phyloP scores from a whole-genome alignment of 2,888 invertebrate species.

The Troides oblongomaculatus region DNA sequence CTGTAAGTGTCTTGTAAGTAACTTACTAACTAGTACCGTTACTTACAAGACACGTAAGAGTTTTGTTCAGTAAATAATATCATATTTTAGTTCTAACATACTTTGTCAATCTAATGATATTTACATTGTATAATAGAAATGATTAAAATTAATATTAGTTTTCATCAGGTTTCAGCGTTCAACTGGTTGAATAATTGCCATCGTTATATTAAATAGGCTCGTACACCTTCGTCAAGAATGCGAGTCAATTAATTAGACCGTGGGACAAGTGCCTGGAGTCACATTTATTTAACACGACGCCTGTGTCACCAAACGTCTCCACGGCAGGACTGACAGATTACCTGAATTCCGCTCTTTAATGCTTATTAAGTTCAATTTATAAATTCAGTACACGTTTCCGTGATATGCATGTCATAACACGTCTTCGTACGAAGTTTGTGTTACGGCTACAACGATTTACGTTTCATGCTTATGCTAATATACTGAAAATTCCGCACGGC shows the following conservation, averaged over 20 bases:
- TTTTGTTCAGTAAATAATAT: no score
- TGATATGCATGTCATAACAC: conserved; percentile 36
- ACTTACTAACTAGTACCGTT: no score
- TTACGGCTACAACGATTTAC: conserved; percentile 15
- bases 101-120: neutral
- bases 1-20: no score
- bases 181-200: conserved; percentile 18
- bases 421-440: conserved; percentile 31
- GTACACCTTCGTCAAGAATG: conserved; percentile 34
- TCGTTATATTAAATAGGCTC: conserved; percentile 25
- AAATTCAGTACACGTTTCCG: conserved; percentile 40
- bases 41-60: no score
- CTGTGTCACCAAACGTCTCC: conserved; percentile 39
- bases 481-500: neutral
- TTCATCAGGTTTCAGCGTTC: conserved; percentile 12
- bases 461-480: conserved; percentile 14
- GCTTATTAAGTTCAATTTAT: conserved; percentile 57
- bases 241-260: conserved; percentile 43
- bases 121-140: neutral
- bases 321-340: conserved; percentile 50
- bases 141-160: neutral
- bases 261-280: conserved; percentile 37
- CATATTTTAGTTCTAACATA: neutral
- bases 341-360: conserved; percentile 48
- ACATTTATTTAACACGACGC: conserved; percentile 40